A percentile compares a stretch with the other conserved stretches of the same genome.
Evolutionary conservation across 1,140 invertebrate species (phyloP).

Genomic region (Heliconius congener): DNA sequence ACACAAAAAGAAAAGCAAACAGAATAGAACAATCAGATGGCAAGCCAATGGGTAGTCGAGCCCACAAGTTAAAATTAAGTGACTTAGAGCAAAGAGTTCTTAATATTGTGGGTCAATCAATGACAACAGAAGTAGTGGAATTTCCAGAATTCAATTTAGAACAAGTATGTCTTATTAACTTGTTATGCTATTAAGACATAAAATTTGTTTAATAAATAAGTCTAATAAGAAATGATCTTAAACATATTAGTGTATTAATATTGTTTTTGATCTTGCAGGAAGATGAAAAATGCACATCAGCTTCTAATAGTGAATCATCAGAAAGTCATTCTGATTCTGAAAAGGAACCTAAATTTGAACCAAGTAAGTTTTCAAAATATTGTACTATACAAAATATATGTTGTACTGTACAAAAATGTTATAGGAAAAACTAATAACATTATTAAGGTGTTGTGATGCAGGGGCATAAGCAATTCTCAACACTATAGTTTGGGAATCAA

Average conservation of each 20-base stretch:
- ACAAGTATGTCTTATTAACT: not conserved
- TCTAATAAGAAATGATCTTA: not conserved
- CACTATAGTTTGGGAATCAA: no score
- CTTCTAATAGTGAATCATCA: not conserved
- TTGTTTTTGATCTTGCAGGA: not conserved
- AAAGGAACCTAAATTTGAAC: constrained; percentile 5
- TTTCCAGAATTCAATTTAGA: constrained; percentile 21
- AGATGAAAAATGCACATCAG: not conserved
- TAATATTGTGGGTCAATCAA: constrained; percentile 19
- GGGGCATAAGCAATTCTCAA: no score
- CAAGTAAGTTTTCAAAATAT: not conserved
- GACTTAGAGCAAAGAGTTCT: constrained; percentile 26
- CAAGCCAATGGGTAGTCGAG: constrained; percentile 26
- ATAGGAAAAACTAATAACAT: not conserved
- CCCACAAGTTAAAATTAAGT: not conserved
- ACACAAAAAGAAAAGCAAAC: constrained; percentile 32
- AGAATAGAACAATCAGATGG: not conserved
- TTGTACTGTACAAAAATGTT: not conserved
- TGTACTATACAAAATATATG: not conserved
- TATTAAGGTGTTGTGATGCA: no score
- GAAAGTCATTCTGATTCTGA: constrained; percentile 7
- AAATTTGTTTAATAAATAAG: not conserved
- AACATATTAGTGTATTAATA: not conserved
- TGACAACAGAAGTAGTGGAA: constrained; percentile 23
- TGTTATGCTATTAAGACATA: not conserved